Conservation (phyloP, 2,797 vertebrate genomes). For the Pteropus rufus region DNA sequence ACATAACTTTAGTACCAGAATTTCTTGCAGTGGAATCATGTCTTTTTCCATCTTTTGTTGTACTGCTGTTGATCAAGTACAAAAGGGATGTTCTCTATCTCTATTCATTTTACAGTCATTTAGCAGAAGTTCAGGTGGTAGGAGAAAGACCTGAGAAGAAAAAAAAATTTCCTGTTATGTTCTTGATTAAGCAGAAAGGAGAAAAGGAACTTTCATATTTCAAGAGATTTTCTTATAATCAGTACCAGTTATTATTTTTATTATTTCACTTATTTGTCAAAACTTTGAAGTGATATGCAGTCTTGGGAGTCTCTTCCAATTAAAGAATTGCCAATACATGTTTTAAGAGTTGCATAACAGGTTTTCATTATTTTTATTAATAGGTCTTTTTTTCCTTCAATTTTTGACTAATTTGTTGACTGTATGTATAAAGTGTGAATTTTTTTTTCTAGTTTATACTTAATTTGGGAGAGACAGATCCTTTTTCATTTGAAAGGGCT, state of each 20-base stretch:
- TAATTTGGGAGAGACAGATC: neutral
- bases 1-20: neutral
- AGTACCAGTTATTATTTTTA: slow-evolving; percentile 6
- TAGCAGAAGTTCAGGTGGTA: neutral
- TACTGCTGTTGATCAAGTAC: neutral
- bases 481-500: neutral
- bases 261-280: slow-evolving; percentile 18
- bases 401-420: neutral
- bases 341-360: neutral
- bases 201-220: slow-evolving; percentile 13
- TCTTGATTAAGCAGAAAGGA: slow-evolving; percentile 33
- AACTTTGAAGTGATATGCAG: neutral
- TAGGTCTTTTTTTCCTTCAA: neutral
- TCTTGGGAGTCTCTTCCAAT: neutral
- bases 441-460: slow-evolving; percentile 15
- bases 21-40: neutral
- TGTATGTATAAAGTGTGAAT: neutral
- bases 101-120: neutral
- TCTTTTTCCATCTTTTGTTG: neutral
- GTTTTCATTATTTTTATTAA: slow-evolving; percentile 48
- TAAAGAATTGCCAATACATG: neutral
- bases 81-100: neutral
- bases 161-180: neutral
- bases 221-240: neutral
- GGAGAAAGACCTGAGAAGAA: slow-evolving; percentile 8